phyloP scores from a whole-genome alignment of 2,888 invertebrate species.

The Marasmarcha lunaedactyla region DNA sequence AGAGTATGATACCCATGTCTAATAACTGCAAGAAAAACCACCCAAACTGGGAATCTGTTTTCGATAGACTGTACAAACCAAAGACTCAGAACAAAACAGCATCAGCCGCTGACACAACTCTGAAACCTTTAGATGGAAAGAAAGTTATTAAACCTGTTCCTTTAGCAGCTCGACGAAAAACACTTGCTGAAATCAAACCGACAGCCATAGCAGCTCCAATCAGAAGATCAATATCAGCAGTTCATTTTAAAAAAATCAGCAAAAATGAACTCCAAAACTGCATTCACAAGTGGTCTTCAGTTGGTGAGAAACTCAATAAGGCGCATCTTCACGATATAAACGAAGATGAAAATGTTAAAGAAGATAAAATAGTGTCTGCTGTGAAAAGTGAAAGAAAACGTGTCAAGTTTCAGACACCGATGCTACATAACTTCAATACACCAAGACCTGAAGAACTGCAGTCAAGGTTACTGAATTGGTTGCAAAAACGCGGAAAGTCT shows the following conservation, averaged over 20 bases:
- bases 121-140: conserved; percentile 33
- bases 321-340: conserved; percentile 31
- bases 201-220: conserved; percentile 20
- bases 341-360: conserved; percentile 33
- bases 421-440: conserved; percentile 35
- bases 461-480: conserved; percentile 55
- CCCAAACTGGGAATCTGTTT: conserved; percentile 32
- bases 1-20: conserved; percentile 4
- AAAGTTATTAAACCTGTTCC: conserved; percentile 31
- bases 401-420: conserved; percentile 48
- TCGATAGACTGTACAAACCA: conserved; percentile 50
- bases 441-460: conserved; percentile 50
- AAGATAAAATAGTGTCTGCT: conserved; percentile 38
- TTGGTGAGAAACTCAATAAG: conserved; percentile 44
- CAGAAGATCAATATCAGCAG: conserved; percentile 56
- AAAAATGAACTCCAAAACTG: conserved; percentile 42
- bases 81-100: conserved; percentile 25
- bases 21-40: neutral
- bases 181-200: conserved; percentile 26
- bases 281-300: conserved; percentile 51
- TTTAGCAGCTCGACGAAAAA: conserved; percentile 33
- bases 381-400: conserved; percentile 53
- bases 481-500: conserved; percentile 59
- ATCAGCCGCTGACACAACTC: conserved; percentile 29
- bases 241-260: conserved; percentile 50